Base-by-base conservation (phyloP, 2,797 vertebrate genomes). In the Sitta carolinensis region DNA sequence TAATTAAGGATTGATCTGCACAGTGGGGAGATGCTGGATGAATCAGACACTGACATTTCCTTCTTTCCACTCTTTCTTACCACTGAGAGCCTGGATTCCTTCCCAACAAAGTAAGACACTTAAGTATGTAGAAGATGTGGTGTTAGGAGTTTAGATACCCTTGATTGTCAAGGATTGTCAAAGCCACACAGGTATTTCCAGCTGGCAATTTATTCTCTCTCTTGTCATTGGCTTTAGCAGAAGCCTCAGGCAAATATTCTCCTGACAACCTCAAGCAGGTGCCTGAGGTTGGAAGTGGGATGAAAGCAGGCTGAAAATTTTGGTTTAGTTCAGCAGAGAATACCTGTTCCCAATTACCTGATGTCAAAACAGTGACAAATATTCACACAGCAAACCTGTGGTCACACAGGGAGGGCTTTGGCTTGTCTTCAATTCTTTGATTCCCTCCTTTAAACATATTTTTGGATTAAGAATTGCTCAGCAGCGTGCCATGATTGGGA, bases 1-100 rank as follows among this genome's bases (percentile, higher is more conserved):
- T 95, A 95, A 96, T 95, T 95, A 97, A 95, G 91, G 95, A 94
- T 96, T 97, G 95, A 96, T 95, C 95, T 82, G 93, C 91, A 93
- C 91, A 90, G 95, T 82, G 64, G 87, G 91, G 91, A 96, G 80
- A 95, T 79, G 61, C 2, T 86, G 81, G 85, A 94, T 92, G 95
- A 94, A 95, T 95, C 95, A 95, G 95, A 75, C n/a, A 12, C 30
- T 95, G 93, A 96, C 80, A 91, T 86, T 95, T 91, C 89, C 80
- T 90, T 82, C 74, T 88, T 87, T 96, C 68, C 67, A 51, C 68
- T 87, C 93, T 90, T 85, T 87, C 63, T 81, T 62, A 23, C 4
- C 27, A 82, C 59, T 84, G 87, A 76, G 84, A 81, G 36, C 69
- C 83, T 95, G 88, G 63, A 84, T 89, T 94, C 42, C 63, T 94